Evolutionary conservation across 2,888 invertebrate species (phyloP).

Genomic region (Agrotis puta): DNA sequence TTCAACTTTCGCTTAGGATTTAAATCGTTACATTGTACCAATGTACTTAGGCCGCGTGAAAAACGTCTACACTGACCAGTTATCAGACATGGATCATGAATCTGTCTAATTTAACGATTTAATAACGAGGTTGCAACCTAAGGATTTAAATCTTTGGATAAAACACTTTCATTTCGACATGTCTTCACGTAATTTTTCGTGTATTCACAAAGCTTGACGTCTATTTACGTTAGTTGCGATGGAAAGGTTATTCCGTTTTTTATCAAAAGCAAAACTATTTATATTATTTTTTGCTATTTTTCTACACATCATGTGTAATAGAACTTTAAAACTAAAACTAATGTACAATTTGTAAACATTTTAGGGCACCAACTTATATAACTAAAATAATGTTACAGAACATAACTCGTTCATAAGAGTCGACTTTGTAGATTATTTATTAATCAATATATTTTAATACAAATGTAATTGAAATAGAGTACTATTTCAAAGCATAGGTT

Average conservation of each 20-base stretch:
- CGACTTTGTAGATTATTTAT: too few relatives aligned
- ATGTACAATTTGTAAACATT: slow-evolving; percentile 48
- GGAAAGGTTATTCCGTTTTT: not conserved
- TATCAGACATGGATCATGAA: not conserved
- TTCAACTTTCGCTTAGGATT: not conserved
- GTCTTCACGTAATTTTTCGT: not conserved
- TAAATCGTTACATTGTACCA: not conserved
- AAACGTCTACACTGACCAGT: not conserved
- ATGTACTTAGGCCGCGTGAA: not conserved
- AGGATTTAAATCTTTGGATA: not conserved
- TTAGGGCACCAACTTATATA: slow-evolving; percentile 3
- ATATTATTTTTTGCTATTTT: not conserved
- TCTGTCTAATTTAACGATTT: too few relatives aligned
- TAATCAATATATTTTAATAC: not conserved
- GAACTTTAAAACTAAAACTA: slow-evolving; percentile 2
- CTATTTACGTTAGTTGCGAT: not conserved
- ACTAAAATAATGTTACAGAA: slow-evolving; percentile 11
- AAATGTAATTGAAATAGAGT: slow-evolving; percentile 14
- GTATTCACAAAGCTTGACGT: too few relatives aligned
- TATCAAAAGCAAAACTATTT: not conserved
- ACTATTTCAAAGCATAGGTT: not conserved
- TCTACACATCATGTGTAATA: slow-evolving; percentile 10
- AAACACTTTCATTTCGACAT: not conserved
- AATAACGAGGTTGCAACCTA: not conserved
- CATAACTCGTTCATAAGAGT: not conserved